Evolutionary conservation across 2,113 vertebrate species (phyloP), one percentile per base, ranked within the genome.

Genomic region (Pluvialis apricaria): DNA sequence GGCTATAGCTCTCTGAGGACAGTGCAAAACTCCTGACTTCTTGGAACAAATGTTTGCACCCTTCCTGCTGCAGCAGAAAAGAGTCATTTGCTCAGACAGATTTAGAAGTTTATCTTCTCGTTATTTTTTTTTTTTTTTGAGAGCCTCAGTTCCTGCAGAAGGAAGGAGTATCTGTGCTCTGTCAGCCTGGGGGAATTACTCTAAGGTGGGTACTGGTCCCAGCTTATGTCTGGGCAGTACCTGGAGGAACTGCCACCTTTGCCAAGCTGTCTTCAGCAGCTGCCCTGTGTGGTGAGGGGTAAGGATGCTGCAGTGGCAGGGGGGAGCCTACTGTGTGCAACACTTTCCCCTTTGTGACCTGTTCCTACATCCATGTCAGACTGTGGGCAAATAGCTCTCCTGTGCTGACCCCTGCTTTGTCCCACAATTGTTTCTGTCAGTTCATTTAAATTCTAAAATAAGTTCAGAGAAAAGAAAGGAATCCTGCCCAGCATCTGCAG

Each of bases 381-480:
- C 81, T 70, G 14, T 21, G 82, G 81, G 66, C 78, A 92, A 11
- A 38, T 7, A 9, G 8, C 15, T 31, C 38, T 89, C 62, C 44
- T 2, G 0, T 16, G 51, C 75, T 92, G 96, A 94, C 81, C 86
- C 24, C 71, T 11, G 78, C 51, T 87, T 94, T 92, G 94, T 84
- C 94, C 75, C 62, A 15, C 45, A 4, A n/a, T 92, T 91, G 66
- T 94, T 94, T 52, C 61, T 89, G 55, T 9, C 81, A 36, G 34
- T 88, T 91, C 51, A 85, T 95, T 95, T 90, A 86, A 94, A 96
- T 95, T 80, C 78, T 45, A 70, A 87, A 95, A 70, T 88, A 72
- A 86, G 71, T 0, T 15, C 19, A 71, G 80, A 89, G 70, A 65
- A 91, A 85, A 77, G 81, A 36, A 83, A 40, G 36, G 75, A 13